Evolutionary conservation across 2,888 invertebrate species (phyloP).

Genomic region (Theodoxus fluviatilis): DNA sequence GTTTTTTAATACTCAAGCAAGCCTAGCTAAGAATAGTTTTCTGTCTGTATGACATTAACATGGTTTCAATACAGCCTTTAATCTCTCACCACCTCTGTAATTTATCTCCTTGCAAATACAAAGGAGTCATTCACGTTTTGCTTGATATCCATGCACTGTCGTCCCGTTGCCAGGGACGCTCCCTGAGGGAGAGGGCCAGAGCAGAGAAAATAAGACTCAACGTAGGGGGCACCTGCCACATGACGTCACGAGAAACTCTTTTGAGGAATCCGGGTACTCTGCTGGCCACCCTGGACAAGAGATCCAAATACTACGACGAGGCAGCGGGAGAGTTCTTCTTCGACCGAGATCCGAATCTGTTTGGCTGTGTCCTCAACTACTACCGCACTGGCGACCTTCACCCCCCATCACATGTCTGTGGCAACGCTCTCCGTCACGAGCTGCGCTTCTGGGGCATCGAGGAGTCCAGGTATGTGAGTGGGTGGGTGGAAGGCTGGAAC

Average conservation of each 20-base stretch:
- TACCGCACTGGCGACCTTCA: constrained; percentile 39
- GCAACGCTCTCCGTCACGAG: constrained; percentile 38
- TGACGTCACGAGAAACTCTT: constrained; percentile 23
- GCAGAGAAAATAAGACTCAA: constrained; percentile 23
- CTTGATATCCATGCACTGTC: too few species aligned
- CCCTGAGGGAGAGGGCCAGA: too few species aligned
- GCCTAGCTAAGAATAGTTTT: too few species aligned
- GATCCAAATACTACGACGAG: constrained; percentile 6
- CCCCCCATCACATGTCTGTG: constrained; percentile 38
- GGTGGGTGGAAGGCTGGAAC: too few species aligned
- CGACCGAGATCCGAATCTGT: constrained; percentile 39
- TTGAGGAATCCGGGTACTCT: constrained; percentile 18
- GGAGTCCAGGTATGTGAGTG: too few species aligned
- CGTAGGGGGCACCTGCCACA: constrained; percentile 23
- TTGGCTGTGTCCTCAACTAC: constrained; percentile 38
- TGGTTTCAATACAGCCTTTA: too few species aligned
- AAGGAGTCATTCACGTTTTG: too few species aligned
- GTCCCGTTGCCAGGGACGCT: too few species aligned
- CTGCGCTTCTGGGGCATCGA: constrained; percentile 38
- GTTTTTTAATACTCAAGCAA: too few species aligned
- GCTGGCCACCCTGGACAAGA: constrained; percentile 7
- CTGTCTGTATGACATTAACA: too few species aligned
- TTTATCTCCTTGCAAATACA: too few species aligned
- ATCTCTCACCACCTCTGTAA: too few species aligned
- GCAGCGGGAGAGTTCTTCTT: constrained; percentile 33